Evolutionary conservation across 2,113 vertebrate species (phyloP).

Genomic region (Acrocephalus arundinaceus): DNA sequence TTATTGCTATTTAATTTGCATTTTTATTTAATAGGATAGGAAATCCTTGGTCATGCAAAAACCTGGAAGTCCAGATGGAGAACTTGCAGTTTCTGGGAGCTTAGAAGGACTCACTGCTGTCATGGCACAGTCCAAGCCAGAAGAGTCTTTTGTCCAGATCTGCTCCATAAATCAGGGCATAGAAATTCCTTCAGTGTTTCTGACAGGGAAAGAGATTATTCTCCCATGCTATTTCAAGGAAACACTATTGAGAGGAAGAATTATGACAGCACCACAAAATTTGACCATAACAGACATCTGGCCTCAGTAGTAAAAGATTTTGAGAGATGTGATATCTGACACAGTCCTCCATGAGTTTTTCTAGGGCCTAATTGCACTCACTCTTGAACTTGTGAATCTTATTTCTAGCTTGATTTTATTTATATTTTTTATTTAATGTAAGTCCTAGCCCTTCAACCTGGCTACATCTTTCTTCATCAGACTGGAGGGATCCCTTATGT

Average conservation of each 20-base stretch:
- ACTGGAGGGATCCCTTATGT: background rate
- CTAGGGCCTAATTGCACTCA: background rate
- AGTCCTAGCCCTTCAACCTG: background rate
- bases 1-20: background rate
- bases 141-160: background rate
- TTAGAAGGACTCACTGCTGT: background rate
- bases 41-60: background rate
- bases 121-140: background rate
- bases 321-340: background rate
- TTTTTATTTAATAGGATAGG: slow-evolving; percentile 25
- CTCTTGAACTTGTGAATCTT: background rate
- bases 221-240: background rate
- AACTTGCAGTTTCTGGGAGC: background rate
- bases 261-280: background rate
- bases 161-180: background rate
- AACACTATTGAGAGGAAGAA: background rate
- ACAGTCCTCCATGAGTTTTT: background rate
- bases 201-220: background rate
- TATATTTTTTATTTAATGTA: background rate
- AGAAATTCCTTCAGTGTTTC: background rate
- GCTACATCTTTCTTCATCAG: background rate
- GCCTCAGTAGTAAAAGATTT: background rate
- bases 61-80: background rate
- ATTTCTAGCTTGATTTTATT: background rate
- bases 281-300: background rate